These are phyloP conservation scores for Escarpia spicata DNA, from an alignment of 2,888 invertebrate genomes.

Conservation along the genomic window DNA sequence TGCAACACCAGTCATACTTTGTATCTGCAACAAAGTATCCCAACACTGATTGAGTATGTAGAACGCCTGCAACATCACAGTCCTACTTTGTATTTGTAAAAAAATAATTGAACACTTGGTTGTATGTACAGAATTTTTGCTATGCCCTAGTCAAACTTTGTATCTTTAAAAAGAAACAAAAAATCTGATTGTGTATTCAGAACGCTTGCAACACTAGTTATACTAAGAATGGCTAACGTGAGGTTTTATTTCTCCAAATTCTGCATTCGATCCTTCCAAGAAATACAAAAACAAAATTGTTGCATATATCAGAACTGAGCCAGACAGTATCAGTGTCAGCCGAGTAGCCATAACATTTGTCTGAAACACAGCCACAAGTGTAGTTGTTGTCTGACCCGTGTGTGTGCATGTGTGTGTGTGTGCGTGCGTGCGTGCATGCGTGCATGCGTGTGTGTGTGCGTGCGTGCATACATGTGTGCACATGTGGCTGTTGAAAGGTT, in stretches of 20 bases:
- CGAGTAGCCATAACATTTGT: no score
- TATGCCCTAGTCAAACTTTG: not conserved
- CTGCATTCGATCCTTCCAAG: not conserved
- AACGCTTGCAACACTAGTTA: not conserved
- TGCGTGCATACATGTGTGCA: no score
- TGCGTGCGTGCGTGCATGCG: no score
- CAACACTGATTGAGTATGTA: not conserved
- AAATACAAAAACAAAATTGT: not conserved
- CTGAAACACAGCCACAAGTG: no score
- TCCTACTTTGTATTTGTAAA: not conserved
- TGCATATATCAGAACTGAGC: no score
- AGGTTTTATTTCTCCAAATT: not conserved
- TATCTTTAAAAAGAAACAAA: not conserved
- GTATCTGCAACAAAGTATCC: not conserved
- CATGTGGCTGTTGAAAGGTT: no score
- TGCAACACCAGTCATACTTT: constrained; percentile 18
- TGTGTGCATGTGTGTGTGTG: no score
- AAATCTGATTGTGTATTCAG: not conserved
- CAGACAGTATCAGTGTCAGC: no score
- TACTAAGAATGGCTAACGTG: not conserved
- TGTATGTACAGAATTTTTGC: not conserved
- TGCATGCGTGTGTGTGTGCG: no score
- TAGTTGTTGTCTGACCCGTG: no score
- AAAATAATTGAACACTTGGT: not conserved
- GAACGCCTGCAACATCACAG: not conserved